Percentiles rank a stretch among this genome's conserved stretches.
phyloP scores from a whole-genome alignment of 2,113 vertebrate genomes.

The Eulemur macaco region DNA sequence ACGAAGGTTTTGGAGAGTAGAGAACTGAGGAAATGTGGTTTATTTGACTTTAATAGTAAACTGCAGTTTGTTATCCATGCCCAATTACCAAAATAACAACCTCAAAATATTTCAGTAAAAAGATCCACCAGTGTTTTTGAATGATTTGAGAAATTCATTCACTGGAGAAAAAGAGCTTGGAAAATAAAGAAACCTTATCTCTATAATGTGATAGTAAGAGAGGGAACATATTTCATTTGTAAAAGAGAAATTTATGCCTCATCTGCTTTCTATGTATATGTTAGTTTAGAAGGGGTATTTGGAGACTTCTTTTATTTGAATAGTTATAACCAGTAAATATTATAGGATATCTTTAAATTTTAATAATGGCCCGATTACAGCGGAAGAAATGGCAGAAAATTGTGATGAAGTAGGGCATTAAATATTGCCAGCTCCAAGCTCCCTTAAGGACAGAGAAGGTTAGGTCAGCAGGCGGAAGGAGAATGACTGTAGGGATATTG shows the following conservation, averaged over 20 bases:
- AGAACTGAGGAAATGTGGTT: not conserved
- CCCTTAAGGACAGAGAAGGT: not conserved
- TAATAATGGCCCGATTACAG: constrained; percentile 19
- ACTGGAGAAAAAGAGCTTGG: constrained; percentile 21
- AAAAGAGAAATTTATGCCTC: not conserved
- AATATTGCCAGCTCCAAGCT: not conserved
- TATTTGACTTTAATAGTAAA: constrained; percentile 64
- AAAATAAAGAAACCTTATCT: constrained; percentile 50
- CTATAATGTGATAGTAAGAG: constrained; percentile 17
- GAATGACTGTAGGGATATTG: not conserved
- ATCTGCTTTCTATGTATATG: not conserved
- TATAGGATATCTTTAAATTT: constrained; percentile 39
- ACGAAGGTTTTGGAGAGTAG: not conserved
- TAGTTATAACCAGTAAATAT: not conserved
- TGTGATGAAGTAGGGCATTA: constrained; percentile 14
- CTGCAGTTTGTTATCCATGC: not conserved
- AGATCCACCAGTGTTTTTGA: constrained; percentile 7
- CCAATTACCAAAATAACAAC: constrained; percentile 40
- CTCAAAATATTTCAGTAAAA: not conserved
- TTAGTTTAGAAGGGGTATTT: constrained; percentile 39
- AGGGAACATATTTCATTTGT: constrained; percentile 4
- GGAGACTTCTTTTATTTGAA: constrained; percentile 33
- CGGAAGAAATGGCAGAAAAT: constrained; percentile 30
- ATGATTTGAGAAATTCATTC: constrained; percentile 43
- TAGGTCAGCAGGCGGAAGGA: not conserved